Evolutionary conservation across 1,140 invertebrate genomes (phyloP).

Genomic region (Drosophila guanche): DNA sequence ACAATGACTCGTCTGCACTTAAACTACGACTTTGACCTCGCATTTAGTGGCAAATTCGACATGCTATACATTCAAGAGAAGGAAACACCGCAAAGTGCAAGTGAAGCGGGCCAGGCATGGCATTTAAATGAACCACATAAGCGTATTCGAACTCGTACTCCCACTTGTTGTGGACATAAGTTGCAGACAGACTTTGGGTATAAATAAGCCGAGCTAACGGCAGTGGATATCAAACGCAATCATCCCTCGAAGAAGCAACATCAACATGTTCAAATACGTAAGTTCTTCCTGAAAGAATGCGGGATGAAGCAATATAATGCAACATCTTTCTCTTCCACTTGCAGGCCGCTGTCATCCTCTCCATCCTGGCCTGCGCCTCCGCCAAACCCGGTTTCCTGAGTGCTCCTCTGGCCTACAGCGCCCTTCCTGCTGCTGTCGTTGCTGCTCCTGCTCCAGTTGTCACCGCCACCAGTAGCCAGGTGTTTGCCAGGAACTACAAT

Average conservation of each 20-base stretch:
- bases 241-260: conserved; percentile 33
- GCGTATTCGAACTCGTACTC: neutral
- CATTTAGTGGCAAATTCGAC: conserved; percentile 3
- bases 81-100: conserved; percentile 39
- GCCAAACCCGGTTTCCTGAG: conserved; percentile 70
- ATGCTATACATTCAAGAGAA: conserved; percentile 40
- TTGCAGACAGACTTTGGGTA: conserved; percentile 34
- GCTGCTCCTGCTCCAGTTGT: conserved; percentile 74
- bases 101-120: conserved; percentile 22
- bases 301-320: neutral
- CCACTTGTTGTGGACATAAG: conserved; percentile 9
- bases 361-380: conserved; percentile 69
- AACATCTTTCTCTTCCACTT: neutral
- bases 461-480: conserved; percentile 84
- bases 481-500: conserved; percentile 84
- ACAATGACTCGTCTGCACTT: neutral
- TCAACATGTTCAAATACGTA: conserved; percentile 74
- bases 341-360: conserved; percentile 74
- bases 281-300: conserved; percentile 8
- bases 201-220: conserved; percentile 32
- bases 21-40: conserved; percentile 29
- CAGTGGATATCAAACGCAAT: conserved; percentile 33
- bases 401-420: conserved; percentile 43
- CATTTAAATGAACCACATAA: conserved; percentile 53
- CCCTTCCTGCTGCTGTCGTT: conserved; percentile 57